Conservation (phyloP, 2,888 invertebrate genomes). For the Philopedon plagiatum region DNA sequence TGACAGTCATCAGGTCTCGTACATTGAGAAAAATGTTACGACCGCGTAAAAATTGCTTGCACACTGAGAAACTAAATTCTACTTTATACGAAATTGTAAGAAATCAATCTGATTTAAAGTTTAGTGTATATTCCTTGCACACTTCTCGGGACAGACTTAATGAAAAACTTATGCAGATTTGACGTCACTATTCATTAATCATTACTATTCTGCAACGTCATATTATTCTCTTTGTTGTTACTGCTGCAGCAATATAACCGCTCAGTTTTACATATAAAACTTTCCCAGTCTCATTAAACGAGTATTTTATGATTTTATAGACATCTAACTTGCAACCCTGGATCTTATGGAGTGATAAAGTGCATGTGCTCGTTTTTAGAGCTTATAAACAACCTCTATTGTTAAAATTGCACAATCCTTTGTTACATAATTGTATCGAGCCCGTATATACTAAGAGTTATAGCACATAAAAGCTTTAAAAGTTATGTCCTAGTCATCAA, state of each 20-base stretch:
- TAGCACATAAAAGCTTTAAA: neutral
- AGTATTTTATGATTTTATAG: constrained; percentile 27
- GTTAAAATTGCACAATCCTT: constrained; percentile 18
- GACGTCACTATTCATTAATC: no score
- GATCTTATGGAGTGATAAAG: constrained; percentile 28
- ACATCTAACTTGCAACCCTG: constrained; percentile 28
- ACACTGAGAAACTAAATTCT: no score
- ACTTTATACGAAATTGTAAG: no score
- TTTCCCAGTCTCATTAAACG: constrained; percentile 17
- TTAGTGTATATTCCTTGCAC: no score
- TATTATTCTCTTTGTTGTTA: neutral
- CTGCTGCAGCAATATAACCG: neutral
- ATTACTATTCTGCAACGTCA: neutral
- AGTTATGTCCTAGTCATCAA: no score
- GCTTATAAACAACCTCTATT: constrained; percentile 22
- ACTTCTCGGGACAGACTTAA: no score
- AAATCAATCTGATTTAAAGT: no score
- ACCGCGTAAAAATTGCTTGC: no score
- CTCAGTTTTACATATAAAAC: constrained; percentile 8
- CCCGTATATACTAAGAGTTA: neutral
- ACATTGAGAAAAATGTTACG: no score
- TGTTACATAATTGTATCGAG: neutral
- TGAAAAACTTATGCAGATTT: no score
- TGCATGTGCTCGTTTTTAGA: constrained; percentile 34
- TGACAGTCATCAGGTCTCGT: no score